Base-by-base conservation (phyloP, 2,113 vertebrate genomes). In the Anser brachyrhynchus region DNA sequence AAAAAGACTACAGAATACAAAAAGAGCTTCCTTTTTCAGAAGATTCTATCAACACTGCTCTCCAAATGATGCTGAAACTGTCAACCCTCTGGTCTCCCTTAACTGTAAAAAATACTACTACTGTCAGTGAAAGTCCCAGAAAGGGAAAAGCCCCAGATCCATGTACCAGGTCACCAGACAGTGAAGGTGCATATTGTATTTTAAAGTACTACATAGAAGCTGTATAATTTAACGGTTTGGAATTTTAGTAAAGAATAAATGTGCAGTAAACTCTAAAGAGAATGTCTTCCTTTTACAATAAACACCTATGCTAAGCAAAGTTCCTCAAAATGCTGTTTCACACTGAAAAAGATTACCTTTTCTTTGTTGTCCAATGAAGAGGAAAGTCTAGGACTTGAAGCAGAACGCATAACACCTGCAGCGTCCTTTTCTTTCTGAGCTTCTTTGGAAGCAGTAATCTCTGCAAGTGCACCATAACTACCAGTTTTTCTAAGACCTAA, bases 291-390 rank as follows among this genome's bases (percentile, higher is more conserved):
- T 65, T 86, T 49, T 41, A 29, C 8, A 57, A 58, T n/a, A 80
- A 90, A 74, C 37, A 51, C 35, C 29, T 69, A 31, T 12, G 57
- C 14, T 25, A 84, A 65, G 33, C 57, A 79, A 87, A 8, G 41
- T 54, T 79, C 49, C 55, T 91, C 37, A 52, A 91, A 87, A 76
- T 20, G 5, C 13, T 70, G 21, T 54, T 81, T 88, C 25, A 72
- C 37, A 10, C 10, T n/a, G 23, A 49, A 94, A 90, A 89, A 13
- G 0, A 66, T 90, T 97, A 98, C 98, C 99, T 99, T 99, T 90
- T 99, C 99, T 97, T 99, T 99, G 97, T 99, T 99, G 98, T 99
- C 99, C 97, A 99, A 95, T 10, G 99, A 98, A 49, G 99, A 99
- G 37, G 99, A 99, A 74, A 99, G 99, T n/a, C 99, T 99, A 29